A percentile compares a stretch with the other conserved stretches of the same genome.
Evolutionary conservation across 2,113 vertebrate genomes (phyloP).

Genomic region (Haemorhous mexicanus): DNA sequence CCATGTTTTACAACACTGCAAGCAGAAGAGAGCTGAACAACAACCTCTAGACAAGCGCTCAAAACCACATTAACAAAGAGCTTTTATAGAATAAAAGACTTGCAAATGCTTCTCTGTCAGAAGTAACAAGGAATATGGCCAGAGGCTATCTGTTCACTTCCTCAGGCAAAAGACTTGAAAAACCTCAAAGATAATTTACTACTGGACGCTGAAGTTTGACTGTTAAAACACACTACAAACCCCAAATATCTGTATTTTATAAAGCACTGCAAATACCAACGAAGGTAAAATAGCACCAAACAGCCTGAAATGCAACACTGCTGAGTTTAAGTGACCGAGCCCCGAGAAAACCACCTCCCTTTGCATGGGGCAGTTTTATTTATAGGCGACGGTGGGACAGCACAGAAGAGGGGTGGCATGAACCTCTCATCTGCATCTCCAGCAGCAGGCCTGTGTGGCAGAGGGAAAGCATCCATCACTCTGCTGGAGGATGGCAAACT

Average conservation of each 20-base stretch:
- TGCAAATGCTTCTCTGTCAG: not conserved
- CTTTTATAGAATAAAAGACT: not conserved
- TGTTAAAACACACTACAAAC: not conserved
- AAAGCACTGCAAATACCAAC: not conserved
- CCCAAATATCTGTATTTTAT: not conserved
- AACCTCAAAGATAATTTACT: not conserved
- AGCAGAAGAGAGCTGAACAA: not conserved
- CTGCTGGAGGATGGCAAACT: not conserved
- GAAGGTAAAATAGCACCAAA: conserved; percentile 14
- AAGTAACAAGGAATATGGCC: not conserved
- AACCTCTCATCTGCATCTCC: not conserved
- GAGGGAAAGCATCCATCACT: not conserved
- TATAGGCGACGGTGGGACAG: not conserved
- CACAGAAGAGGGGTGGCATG: not conserved
- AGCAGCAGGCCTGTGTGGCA: not conserved
- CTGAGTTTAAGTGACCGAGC: not conserved
- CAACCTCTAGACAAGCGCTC: not conserved
- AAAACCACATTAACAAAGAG: not conserved
- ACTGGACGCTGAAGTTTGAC: not conserved
- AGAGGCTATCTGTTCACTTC: not conserved
- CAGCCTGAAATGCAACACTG: not conserved
- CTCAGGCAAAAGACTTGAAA: not conserved
- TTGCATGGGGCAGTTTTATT: not conserved
- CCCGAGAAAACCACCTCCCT: not conserved
- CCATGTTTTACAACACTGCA: not conserved